phyloP scores from a whole-genome alignment of 2,888 invertebrate species.

The Abrostola triplasia region DNA sequence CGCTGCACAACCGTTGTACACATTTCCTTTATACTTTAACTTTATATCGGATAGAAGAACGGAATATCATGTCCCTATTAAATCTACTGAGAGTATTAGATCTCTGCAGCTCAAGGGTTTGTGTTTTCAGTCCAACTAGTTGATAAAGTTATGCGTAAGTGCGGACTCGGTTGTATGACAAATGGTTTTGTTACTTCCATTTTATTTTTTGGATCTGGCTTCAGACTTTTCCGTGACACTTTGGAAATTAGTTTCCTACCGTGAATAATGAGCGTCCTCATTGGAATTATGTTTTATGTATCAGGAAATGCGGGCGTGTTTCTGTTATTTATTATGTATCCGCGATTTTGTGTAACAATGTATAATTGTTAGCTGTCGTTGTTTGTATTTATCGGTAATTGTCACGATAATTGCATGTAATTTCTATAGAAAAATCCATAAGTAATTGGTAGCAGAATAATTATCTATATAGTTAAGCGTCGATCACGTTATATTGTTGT shows the following conservation, averaged over 20 bases:
- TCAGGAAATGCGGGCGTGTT: slow-evolving; percentile 13
- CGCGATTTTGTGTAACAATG: slow-evolving; percentile 8
- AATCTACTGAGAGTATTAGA: background rate
- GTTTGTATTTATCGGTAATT: slow-evolving; percentile 26
- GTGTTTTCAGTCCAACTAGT: slow-evolving; percentile 6
- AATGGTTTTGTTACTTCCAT: slow-evolving; percentile 59
- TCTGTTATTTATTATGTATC: slow-evolving; percentile 17
- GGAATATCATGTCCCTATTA: slow-evolving; percentile 2
- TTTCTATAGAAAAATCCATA: slow-evolving; percentile 18
- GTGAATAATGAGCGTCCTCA: slow-evolving; percentile 64
- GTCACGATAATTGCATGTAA: slow-evolving; percentile 28
- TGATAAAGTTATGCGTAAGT: slow-evolving; percentile 16
- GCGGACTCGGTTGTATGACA: slow-evolving; percentile 35
- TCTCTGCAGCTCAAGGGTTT: slow-evolving; percentile 5
- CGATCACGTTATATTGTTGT: background rate
- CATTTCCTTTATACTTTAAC: slow-evolving; percentile 17
- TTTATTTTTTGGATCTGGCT: slow-evolving; percentile 53
- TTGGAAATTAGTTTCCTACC: slow-evolving; percentile 71
- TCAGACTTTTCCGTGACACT: slow-evolving; percentile 67
- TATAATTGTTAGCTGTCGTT: slow-evolving; percentile 13
- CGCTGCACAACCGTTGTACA: background rate
- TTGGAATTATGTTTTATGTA: slow-evolving; percentile 32
- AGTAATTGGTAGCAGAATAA: slow-evolving; percentile 17
- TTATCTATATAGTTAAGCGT: slow-evolving; percentile 8
- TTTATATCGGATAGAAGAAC: slow-evolving; percentile 3